Evolutionary conservation across 2,888 invertebrate species (phyloP).

Genomic region (Drosophila ezoana): DNA sequence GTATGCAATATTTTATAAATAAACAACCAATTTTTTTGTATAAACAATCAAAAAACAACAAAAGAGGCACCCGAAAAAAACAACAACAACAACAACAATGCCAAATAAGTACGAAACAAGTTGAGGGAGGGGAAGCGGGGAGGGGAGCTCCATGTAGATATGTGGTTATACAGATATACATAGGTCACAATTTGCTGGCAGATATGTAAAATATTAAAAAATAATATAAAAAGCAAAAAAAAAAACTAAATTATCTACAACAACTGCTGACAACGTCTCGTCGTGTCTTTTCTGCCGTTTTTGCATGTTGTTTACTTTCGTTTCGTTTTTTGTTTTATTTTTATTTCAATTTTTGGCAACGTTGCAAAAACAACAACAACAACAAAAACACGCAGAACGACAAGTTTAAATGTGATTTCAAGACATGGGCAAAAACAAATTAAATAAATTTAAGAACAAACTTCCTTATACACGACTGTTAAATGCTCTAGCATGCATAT

Average conservation of each 20-base stretch:
- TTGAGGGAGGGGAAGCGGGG: conserved; percentile 24
- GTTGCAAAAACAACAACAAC: conserved; percentile 47
- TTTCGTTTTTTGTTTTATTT: conserved; percentile 40
- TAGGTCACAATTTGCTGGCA: conserved; percentile 36
- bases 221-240: conserved; percentile 1
- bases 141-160: neutral
- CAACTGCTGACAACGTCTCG: conserved; percentile 65
- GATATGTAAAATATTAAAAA: conserved; percentile 34
- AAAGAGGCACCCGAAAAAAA: neutral
- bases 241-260: conserved; percentile 16
- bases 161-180: conserved; percentile 15
- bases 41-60: conserved; percentile 56
- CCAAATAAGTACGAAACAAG: conserved; percentile 43
- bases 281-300: conserved; percentile 63
- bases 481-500: too few species aligned
- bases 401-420: conserved; percentile 50
- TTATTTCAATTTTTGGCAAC: conserved; percentile 40
- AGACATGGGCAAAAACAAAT: conserved; percentile 15
- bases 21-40: conserved; percentile 58
- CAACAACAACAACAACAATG: conserved; percentile 12
- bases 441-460: conserved; percentile 5
- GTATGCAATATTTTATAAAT: conserved; percentile 72
- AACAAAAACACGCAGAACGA: conserved; percentile 25
- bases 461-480: too few species aligned
- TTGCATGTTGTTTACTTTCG: conserved; percentile 66